Evolutionary conservation across 1,140 invertebrate genomes (phyloP).

Genomic region (Hycleus phaleratus): DNA sequence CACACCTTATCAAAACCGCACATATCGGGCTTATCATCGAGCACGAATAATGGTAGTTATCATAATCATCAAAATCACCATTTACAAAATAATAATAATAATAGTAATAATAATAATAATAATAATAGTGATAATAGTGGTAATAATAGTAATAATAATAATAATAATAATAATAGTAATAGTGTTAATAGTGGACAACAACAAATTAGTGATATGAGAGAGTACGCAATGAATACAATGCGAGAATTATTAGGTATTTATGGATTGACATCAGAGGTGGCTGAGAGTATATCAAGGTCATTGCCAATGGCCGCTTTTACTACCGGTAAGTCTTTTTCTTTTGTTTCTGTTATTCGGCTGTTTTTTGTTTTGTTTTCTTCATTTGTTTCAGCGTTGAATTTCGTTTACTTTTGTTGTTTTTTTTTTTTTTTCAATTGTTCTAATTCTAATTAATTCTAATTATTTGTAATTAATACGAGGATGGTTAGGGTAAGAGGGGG

Average conservation of each 20-base stretch:
- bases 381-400: no score
- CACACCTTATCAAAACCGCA: constrained; percentile 38
- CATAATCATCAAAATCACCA: no score
- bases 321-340: constrained; percentile 31
- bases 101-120: no score
- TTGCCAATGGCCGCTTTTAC: constrained; percentile 41
- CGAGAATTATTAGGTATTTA: constrained; percentile 66
- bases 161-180: no score
- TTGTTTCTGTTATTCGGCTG: neutral
- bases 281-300: constrained; percentile 50
- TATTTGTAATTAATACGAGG: neutral
- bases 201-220: constrained; percentile 46
- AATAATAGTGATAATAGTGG: no score
- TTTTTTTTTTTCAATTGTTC: no score
- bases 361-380: no score
- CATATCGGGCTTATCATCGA: constrained; percentile 1
- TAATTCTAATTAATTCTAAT: no score
- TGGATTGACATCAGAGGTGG: constrained; percentile 54
- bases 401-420: no score
- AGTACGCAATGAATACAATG: constrained; percentile 69
- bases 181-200: constrained; percentile 9
- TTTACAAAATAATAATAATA: no score
- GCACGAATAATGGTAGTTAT: neutral
- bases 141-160: no score
- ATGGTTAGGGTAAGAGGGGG: no score